These are phyloP conservation scores for Drosophila sulfurigaster DNA, from an alignment of 1,140 invertebrate genomes.

Conservation along the genomic window DNA sequence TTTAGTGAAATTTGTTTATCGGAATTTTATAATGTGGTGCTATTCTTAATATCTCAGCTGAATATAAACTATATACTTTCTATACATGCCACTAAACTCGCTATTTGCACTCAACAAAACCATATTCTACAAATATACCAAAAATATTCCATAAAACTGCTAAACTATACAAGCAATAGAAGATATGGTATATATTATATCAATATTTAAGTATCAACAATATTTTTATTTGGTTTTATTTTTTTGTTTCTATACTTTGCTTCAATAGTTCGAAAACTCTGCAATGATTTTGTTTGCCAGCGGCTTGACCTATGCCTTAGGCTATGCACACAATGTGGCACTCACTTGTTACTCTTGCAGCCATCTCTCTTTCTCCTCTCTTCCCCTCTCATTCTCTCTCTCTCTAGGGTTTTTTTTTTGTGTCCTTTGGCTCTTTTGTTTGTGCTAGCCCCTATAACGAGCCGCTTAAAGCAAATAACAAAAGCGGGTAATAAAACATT, in stretches of 20 bases:
- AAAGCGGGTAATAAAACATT: slow-evolving; percentile 4
- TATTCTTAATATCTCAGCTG: too few species aligned
- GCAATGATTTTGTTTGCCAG: slow-evolving; percentile 16
- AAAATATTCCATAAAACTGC: too few species aligned
- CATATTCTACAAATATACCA: too few species aligned
- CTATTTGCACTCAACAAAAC: too few species aligned
- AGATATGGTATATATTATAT: too few species aligned
- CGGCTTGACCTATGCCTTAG: slow-evolving; percentile 5
- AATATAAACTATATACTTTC: too few species aligned
- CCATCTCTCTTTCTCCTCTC: background rate
- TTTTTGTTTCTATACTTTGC: background rate
- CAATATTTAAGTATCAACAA: too few species aligned
- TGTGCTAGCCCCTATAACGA: slow-evolving; percentile 15
- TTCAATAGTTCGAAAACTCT: background rate
- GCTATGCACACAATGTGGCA: background rate
- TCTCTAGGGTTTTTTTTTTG: background rate
- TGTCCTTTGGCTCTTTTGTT: slow-evolving; percentile 8
- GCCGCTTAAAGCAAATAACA: slow-evolving; percentile 20
- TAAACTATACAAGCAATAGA: too few species aligned
- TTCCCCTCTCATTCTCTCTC: background rate
- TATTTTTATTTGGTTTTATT: background rate
- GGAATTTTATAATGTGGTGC: too few species aligned
- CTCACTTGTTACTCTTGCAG: slow-evolving; percentile 2
- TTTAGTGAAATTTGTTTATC: too few species aligned
- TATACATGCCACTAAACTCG: too few species aligned